These are phyloP conservation scores for Drosophila ezoana DNA, from an alignment of 2,888 invertebrate species.

Conservation along the genomic window DNA sequence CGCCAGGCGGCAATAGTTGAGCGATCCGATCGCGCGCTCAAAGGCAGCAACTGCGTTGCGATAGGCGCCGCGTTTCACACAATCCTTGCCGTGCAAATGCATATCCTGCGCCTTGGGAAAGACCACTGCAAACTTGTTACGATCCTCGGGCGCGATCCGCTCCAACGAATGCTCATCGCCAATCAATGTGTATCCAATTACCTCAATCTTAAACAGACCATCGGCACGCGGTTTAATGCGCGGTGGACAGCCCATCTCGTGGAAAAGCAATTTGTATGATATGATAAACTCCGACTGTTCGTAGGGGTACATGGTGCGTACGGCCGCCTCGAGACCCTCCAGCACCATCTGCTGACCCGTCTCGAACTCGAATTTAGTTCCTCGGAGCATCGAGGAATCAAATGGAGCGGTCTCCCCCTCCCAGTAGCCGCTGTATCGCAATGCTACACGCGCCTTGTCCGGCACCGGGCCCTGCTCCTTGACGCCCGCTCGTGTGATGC, in stretches of 20 bases:
- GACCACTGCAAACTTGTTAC: constrained; percentile 87
- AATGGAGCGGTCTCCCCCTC: constrained; percentile 82
- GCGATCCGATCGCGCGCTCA: constrained; percentile 87
- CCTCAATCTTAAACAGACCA: constrained; percentile 90
- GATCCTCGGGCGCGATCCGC: constrained; percentile 86
- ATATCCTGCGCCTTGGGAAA: constrained; percentile 87
- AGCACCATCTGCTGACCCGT: constrained; percentile 83
- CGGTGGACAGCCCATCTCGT: constrained; percentile 90
- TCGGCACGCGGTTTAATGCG: constrained; percentile 91
- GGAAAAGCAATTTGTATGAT: constrained; percentile 90
- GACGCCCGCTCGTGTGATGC: constrained; percentile 68
- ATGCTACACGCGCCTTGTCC: constrained; percentile 76
- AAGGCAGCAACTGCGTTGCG: constrained; percentile 85
- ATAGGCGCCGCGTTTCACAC: constrained; percentile 86
- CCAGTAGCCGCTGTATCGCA: constrained; percentile 84
- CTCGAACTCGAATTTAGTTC: constrained; percentile 76
- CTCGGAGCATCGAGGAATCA: constrained; percentile 83
- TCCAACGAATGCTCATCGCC: constrained; percentile 84
- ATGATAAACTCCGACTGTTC: constrained; percentile 93
- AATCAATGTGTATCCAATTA: constrained; percentile 87
- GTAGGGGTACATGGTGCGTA: constrained; percentile 91
- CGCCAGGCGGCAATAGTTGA: constrained; percentile 88
- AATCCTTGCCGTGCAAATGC: constrained; percentile 88
- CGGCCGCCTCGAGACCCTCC: constrained; percentile 89
- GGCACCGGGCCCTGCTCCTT: constrained; percentile 69